Conservation (phyloP, 1,140 invertebrate genomes). For the Tetragonula clypearis region DNA sequence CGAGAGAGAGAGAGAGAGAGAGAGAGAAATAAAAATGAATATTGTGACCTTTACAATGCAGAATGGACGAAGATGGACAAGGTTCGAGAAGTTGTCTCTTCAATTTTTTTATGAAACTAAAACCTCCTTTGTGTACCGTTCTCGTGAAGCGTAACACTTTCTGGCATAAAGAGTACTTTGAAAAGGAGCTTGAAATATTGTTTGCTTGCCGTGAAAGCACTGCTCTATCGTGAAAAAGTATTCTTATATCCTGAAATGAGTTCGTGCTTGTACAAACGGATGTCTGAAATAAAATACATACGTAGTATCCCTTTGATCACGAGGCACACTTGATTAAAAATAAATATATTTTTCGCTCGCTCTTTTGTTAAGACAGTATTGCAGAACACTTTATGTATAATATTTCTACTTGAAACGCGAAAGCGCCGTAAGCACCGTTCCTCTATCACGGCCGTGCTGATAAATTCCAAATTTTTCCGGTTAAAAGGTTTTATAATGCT, state of each 20-base stretch:
- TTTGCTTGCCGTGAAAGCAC: background rate
- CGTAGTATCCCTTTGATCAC: background rate
- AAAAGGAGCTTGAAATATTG: constrained; percentile 19
- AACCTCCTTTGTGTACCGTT: constrained; percentile 24
- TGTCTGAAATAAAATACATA: background rate
- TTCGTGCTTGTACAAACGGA: constrained; percentile 1
- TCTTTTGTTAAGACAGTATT: background rate
- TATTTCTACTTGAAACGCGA: background rate
- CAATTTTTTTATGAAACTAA: constrained; percentile 40
- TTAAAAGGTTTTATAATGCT: background rate
- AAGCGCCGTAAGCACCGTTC: background rate
- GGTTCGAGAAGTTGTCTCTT: constrained; percentile 19
- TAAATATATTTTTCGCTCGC: no score
- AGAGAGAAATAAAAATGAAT: constrained; percentile 2
- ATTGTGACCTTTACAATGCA: constrained; percentile 17
- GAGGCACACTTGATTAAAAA: background rate
- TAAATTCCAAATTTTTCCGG: background rate
- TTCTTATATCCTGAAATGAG: background rate
- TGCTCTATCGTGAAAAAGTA: constrained; percentile 11
- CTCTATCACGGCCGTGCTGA: background rate
- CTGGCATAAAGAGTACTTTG: constrained; percentile 19
- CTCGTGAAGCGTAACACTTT: constrained; percentile 44
- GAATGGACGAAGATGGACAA: constrained; percentile 23
- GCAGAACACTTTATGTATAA: background rate
- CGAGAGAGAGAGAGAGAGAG: no score